Conservation (phyloP, 2,113 vertebrate species). For the Proteles cristata region DNA sequence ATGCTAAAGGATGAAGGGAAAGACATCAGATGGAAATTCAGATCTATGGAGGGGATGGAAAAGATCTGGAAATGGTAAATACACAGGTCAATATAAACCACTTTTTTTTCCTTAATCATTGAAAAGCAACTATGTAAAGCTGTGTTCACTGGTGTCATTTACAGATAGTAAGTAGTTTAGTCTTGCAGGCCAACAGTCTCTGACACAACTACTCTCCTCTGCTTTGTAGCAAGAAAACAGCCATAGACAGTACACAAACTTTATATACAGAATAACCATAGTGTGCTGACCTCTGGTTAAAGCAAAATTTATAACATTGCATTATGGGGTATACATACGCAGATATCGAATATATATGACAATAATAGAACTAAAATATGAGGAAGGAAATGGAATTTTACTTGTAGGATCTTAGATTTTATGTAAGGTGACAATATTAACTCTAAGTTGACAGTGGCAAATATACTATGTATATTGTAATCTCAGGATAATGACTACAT, state of each 20-base stretch:
- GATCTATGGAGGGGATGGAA: not conserved
- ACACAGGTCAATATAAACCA: not conserved
- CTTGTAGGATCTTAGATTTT: not conserved
- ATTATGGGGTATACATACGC: not conserved
- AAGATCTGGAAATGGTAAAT: not conserved
- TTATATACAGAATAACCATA: not conserved
- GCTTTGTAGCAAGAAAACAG: not conserved
- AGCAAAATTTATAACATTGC: not conserved
- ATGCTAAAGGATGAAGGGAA: not conserved
- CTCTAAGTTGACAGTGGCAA: not conserved
- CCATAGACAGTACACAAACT: no score
- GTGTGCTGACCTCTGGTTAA: not conserved
- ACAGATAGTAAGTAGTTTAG: not conserved
- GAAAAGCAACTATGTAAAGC: not conserved
- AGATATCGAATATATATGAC: not conserved
- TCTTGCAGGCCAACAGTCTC: no score
- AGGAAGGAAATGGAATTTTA: not conserved
- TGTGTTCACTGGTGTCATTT: not conserved
- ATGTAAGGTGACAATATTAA: not conserved
- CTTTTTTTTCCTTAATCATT: not conserved
- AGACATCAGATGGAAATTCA: not conserved
- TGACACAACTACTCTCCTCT: not conserved
- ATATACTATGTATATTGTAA: not conserved
- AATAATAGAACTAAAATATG: not conserved
- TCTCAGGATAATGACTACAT: not conserved